These are phyloP conservation scores for Melinaea marsaeus DNA, from an alignment of 2,888 invertebrate species.

Conservation along the genomic window DNA sequence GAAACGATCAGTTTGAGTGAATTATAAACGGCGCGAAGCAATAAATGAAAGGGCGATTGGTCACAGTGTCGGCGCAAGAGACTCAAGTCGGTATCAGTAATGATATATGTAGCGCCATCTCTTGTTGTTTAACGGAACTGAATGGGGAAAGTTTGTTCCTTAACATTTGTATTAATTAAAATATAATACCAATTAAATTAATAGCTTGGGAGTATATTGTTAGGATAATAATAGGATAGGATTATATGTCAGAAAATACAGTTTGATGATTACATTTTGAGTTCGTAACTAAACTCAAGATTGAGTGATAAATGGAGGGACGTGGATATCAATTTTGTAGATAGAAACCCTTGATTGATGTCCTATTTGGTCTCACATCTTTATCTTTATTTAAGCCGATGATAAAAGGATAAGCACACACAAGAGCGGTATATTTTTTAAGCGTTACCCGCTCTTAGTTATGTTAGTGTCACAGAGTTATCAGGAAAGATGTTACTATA, in stretches of 20 bases:
- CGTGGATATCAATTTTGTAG: conserved; percentile 33
- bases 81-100: conserved; percentile 19
- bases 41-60: conserved; percentile 46
- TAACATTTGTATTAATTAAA: too few species aligned
- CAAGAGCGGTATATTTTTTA: conserved; percentile 14
- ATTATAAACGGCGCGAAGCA: conserved; percentile 52
- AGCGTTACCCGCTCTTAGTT: conserved; percentile 7
- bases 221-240: too few species aligned
- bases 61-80: conserved; percentile 39
- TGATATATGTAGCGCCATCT: conserved; percentile 46
- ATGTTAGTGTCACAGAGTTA: neutral
- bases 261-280: conserved; percentile 14
- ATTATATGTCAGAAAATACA: too few species aligned
- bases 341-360: conserved; percentile 33
- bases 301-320: conserved; percentile 35
- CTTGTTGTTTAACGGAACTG: conserved; percentile 31
- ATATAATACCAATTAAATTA: too few species aligned
- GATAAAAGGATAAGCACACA: conserved; percentile 25
- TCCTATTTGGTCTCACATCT: conserved; percentile 30
- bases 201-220: too few species aligned
- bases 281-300: conserved; percentile 24
- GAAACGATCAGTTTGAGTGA: conserved; percentile 58
- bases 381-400: conserved; percentile 27
- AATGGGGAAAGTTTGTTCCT: too few species aligned
- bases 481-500: neutral